phyloP scores from a whole-genome alignment of 2,797 vertebrate species.

The Diceros bicornis region DNA sequence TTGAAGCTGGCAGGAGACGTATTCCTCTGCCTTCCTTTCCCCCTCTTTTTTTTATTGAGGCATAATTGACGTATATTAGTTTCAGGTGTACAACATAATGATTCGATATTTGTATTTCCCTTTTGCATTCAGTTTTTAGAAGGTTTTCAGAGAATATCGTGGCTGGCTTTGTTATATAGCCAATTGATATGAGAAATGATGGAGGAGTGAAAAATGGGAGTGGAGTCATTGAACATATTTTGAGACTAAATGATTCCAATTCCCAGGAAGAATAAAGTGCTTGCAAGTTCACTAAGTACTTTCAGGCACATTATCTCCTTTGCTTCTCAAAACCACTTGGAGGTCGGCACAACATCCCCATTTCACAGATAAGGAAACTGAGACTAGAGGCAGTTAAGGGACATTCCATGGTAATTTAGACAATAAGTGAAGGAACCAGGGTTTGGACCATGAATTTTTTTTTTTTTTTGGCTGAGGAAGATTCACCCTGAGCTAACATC shows the following conservation, averaged over 20 bases:
- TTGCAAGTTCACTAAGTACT: constrained; percentile 32
- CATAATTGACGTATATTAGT: not conserved
- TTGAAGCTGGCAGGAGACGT: not conserved
- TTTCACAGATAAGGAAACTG: constrained; percentile 33
- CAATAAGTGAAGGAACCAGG: not conserved
- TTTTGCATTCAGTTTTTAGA: constrained; percentile 39
- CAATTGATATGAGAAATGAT: constrained; percentile 55
- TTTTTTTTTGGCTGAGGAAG: too few species aligned
- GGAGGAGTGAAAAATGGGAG: constrained; percentile 43
- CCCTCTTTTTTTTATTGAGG: not conserved
- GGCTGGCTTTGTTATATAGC: constrained; percentile 45
- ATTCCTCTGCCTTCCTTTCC: not conserved
- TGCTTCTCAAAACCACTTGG: constrained; percentile 18
- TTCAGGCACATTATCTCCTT: constrained; percentile 49
- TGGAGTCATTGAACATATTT: not conserved
- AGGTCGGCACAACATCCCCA: not conserved
- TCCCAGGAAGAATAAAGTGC: constrained; percentile 7
- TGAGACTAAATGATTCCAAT: constrained; percentile 61
- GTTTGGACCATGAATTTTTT: constrained; percentile 30
- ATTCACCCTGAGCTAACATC: too few species aligned
- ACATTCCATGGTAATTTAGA: not conserved
- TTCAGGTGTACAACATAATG: not conserved
- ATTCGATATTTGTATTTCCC: not conserved
- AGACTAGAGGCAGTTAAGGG: not conserved
- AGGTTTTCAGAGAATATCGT: not conserved